phyloP scores from a whole-genome alignment of 1,140 invertebrate species.

The Microvelia longipes region DNA sequence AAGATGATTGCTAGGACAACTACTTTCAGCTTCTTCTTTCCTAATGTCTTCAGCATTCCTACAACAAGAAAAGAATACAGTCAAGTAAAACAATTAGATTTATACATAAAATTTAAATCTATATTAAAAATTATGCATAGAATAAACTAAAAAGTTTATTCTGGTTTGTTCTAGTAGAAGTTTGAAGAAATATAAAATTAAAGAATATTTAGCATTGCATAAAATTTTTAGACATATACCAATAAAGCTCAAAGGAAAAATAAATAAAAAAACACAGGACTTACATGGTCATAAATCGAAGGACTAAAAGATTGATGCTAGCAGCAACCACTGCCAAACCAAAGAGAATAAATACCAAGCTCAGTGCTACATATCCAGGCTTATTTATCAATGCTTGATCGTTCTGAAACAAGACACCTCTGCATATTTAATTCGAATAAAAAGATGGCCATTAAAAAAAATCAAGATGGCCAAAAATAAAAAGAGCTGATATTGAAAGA shows the following conservation, averaged over 20 bases:
- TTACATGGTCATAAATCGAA: constrained; percentile 95
- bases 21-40: constrained; percentile 43
- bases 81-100: background rate
- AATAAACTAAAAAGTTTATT: too few relatives aligned
- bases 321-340: constrained; percentile 95
- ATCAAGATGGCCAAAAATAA: too few relatives aligned
- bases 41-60: constrained; percentile 37
- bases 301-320: constrained; percentile 91
- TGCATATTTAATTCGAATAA: too few relatives aligned
- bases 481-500: too few relatives aligned
- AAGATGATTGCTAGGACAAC: constrained; percentile 9
- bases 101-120: background rate
- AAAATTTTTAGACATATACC: too few relatives aligned
- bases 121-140: too few relatives aligned
- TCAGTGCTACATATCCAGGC: constrained; percentile 89
- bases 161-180: too few relatives aligned
- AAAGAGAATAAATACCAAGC: constrained; percentile 93
- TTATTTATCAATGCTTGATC: constrained; percentile 82
- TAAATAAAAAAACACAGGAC: constrained; percentile 20
- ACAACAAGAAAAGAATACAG: too few relatives aligned
- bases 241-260: too few relatives aligned
- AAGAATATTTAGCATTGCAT: too few relatives aligned
- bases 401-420: constrained; percentile 45
- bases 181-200: too few relatives aligned
- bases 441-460: too few relatives aligned